Percentiles rank a stretch among this genome's conserved stretches.
Conservation (phyloP, 2,797 vertebrate genomes). For the Poeciliopsis paucimaculata region DNA sequence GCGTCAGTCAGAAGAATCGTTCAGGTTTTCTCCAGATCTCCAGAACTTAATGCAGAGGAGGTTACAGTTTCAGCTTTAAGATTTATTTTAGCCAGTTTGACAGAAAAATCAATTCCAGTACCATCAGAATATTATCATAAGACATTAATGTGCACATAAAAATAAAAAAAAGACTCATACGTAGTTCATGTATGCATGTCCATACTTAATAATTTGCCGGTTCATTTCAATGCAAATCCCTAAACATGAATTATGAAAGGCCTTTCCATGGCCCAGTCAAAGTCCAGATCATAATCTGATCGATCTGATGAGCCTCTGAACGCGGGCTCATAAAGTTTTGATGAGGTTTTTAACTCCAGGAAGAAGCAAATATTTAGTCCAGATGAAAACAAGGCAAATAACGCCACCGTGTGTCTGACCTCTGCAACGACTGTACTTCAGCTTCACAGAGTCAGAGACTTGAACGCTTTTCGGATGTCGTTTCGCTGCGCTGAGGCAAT, state of each 20-base stretch:
- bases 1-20: neutral
- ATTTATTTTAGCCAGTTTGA: neutral
- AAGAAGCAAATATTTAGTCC: neutral
- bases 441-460: slow-evolving; percentile 56
- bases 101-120: neutral
- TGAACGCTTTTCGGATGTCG: neutral
- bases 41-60: neutral
- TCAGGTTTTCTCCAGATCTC: neutral
- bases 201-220: neutral
- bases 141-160: neutral
- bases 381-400: neutral
- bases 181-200: neutral
- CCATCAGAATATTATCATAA: neutral
- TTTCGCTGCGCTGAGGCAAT: slow-evolving; percentile 74
- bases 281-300: neutral
- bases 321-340: neutral
- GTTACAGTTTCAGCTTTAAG: neutral
- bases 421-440: slow-evolving; percentile 74
- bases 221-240: neutral
- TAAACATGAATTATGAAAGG: neutral
- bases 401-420: slow-evolving; percentile 80
- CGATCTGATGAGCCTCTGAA: neutral
- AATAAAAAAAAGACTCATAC: neutral
- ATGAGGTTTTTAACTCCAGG: neutral
- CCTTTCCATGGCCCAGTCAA: neutral